Evolutionary conservation across 2,797 vertebrate species (phyloP).

Genomic region (Buceros bicornis): DNA sequence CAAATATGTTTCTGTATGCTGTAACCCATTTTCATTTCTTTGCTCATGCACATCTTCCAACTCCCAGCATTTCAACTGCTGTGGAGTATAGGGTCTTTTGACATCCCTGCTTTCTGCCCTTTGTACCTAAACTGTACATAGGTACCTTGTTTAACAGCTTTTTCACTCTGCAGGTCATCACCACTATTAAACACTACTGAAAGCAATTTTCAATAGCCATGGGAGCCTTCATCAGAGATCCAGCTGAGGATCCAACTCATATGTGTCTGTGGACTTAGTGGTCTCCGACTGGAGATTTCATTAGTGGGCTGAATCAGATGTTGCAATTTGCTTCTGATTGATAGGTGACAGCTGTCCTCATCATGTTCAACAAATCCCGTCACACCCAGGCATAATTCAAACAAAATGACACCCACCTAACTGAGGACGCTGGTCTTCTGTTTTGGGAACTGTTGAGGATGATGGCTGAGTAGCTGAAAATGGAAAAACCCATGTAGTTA

Average conservation of each 20-base stretch:
- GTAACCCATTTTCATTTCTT: background rate
- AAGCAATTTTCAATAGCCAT: background rate
- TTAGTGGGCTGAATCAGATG: background rate
- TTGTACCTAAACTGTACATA: background rate
- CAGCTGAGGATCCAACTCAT: background rate
- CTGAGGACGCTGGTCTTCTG: constrained; percentile 89
- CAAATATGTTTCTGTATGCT: background rate
- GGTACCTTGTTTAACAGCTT: background rate
- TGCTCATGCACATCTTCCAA: background rate
- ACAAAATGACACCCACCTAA: constrained; percentile 80
- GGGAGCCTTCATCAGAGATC: background rate
- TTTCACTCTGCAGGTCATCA: background rate
- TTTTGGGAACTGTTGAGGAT: constrained; percentile 87
- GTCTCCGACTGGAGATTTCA: background rate
- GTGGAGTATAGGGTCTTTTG: background rate
- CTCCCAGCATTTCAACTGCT: background rate
- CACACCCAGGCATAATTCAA: background rate
- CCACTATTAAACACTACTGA: background rate
- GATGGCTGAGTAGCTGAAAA: constrained; percentile 86
- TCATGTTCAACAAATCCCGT: background rate
- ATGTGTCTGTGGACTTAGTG: background rate
- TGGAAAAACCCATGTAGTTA: background rate
- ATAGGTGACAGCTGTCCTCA: background rate
- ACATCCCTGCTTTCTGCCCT: background rate
- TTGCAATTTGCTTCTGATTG: background rate